Base-by-base conservation (phyloP, 2,888 invertebrate species). In the Sphaerophoria rueppellii region DNA sequence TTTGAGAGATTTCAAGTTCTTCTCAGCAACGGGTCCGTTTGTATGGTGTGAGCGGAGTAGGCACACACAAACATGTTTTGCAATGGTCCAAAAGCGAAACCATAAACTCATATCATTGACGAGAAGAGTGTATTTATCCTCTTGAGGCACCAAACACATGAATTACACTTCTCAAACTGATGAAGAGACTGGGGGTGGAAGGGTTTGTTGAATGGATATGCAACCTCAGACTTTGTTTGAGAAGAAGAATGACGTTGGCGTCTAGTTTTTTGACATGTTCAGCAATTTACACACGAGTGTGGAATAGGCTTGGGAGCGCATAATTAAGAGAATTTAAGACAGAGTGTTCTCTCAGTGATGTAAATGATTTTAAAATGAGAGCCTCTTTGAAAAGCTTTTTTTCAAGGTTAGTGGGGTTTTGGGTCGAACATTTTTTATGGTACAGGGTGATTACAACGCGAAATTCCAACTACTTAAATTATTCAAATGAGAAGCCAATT, bases 51-150 rank as follows among this genome's bases (percentile, higher is more conserved):
- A 60, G 9, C 6, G 40, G 61, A 73, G 48, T 48, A 65, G 67
- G 77, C 52, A 50, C 40, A 58, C 54, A 57, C 72, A 37, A 77
- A 78, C 24, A 50, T 65, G 48, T 12, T 48, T 52, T 69, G 24
- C 73, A 76, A 77, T 85, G 81, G 85, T 77, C 81, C 72, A 72
- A 85, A 50, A 80, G 3, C 16, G 16, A 37, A 37, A 50, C 75
- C 72, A 83, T 80, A 63, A 76, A 85, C 76, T 72, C 81, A 69
- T 40, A 81, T 81, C 85, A 76, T 85, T 81, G 81, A 37, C 50
- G 16, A 65, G 65, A 40, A 58, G 65, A 60, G 71, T 70, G 61
- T 69, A 85, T 76, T 81, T 73, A 76, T 77, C 69, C 54, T 63
- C 63, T 67, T 50, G 54, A 16, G 67, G 63, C 70, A 74, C 40